phyloP scores from a whole-genome alignment of 2,888 invertebrate genomes.

The Linnaemya vulpina region DNA sequence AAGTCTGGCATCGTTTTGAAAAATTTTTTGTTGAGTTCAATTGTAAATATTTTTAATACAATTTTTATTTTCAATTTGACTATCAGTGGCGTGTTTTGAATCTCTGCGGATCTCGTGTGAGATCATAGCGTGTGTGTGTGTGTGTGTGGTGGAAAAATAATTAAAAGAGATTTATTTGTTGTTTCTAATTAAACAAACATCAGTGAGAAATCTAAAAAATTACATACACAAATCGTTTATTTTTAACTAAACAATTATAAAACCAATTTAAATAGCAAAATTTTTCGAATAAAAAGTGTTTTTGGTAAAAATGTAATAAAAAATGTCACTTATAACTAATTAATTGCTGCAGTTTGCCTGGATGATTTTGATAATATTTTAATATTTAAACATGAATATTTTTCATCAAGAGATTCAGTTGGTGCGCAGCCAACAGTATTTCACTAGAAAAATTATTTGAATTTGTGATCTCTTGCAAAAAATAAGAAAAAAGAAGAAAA shows the following conservation, averaged over 20 bases:
- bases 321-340: conserved; percentile 17
- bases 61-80: conserved; percentile 25
- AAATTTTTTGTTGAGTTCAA: neutral
- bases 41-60: conserved; percentile 2
- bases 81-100: conserved; percentile 57
- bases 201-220: conserved; percentile 49
- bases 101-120: conserved; percentile 43
- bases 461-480: neutral
- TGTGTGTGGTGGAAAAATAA: conserved; percentile 11
- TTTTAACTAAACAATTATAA: conserved; percentile 29
- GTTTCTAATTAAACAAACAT: conserved; percentile 59
- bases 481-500: conserved; percentile 3
- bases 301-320: conserved; percentile 48
- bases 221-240: conserved; percentile 13
- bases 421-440: conserved; percentile 26
- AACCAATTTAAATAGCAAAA: conserved; percentile 39
- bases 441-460: neutral
- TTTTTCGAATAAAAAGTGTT: conserved; percentile 21
- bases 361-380: conserved; percentile 23
- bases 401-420: conserved; percentile 56
- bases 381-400: conserved; percentile 65
- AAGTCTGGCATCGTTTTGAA: neutral
- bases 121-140: conserved; percentile 26
- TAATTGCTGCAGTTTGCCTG: conserved; percentile 21
- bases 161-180: conserved; percentile 59